Conservation (phyloP, 2,888 invertebrate species). For the Pristionchus entomophagus region DNA sequence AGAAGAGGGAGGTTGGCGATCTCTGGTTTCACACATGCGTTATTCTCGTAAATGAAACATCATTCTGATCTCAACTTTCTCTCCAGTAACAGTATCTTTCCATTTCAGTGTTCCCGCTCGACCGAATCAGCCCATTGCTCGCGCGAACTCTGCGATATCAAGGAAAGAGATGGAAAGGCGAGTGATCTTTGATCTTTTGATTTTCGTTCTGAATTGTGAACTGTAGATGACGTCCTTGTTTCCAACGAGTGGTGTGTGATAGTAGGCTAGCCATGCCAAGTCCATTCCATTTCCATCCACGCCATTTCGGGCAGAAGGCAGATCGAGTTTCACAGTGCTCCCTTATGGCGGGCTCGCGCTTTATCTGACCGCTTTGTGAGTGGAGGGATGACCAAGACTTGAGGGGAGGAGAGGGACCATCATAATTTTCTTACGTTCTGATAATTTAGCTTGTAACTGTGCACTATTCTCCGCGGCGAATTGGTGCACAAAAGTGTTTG, state of each 20-base stretch:
- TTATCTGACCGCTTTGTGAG: background rate
- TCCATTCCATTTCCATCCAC: background rate
- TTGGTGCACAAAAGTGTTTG: no score
- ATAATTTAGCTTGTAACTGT: no score
- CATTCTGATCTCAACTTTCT: background rate
- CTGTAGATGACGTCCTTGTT: background rate
- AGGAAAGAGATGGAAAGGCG: conserved; percentile 36
- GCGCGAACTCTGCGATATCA: conserved; percentile 36
- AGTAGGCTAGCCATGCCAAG: background rate
- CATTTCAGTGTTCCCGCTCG: conserved; percentile 18
- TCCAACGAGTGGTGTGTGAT: background rate
- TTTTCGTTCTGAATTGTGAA: background rate
- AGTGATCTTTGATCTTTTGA: background rate
- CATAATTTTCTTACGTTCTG: no score
- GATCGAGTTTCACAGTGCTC: background rate
- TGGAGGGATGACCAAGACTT: background rate
- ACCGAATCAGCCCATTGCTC: conserved; percentile 27
- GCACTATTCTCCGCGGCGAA: no score
- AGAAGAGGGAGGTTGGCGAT: background rate
- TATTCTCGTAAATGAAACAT: background rate
- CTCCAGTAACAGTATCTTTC: background rate
- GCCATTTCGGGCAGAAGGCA: background rate
- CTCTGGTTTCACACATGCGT: background rate
- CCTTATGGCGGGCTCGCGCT: conserved; percentile 6
- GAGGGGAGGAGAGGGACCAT: no score